Percentiles rank a stretch among this genome's conserved stretches.
These are phyloP conservation scores for Carcina quercana DNA, from an alignment of 2,888 invertebrate species.

Conservation along the genomic window DNA sequence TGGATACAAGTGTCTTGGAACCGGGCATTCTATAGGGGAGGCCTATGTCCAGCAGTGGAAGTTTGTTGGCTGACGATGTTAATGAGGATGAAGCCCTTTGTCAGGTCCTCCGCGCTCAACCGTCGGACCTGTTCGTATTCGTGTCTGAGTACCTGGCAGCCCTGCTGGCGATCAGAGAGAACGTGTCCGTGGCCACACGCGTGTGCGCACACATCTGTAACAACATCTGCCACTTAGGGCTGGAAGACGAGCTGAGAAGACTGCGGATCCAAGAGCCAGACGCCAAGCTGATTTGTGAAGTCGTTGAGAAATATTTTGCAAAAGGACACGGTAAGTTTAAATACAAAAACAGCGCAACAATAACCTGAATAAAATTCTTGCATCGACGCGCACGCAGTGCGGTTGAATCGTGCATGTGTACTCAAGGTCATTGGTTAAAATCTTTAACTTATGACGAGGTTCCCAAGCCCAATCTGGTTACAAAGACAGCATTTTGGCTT, in stretches of 20 bases:
- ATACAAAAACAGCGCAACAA: too few species aligned
- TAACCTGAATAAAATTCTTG: too few species aligned
- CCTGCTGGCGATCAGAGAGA: conserved; percentile 78
- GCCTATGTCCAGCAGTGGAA: too few species aligned
- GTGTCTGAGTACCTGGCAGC: conserved; percentile 81
- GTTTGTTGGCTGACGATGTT: too few species aligned
- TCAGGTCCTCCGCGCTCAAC: conserved; percentile 80
- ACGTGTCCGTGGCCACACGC: conserved; percentile 41
- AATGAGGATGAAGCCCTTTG: not conserved
- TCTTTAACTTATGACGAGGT: too few species aligned
- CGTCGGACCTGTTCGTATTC: conserved; percentile 76
- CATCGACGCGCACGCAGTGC: too few species aligned
- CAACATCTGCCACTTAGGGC: conserved; percentile 28
- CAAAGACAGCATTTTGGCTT: too few species aligned
- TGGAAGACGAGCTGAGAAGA: conserved; percentile 32
- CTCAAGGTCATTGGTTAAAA: too few species aligned
- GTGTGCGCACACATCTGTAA: conserved; percentile 32
- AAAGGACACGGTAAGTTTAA: conserved; percentile 27
- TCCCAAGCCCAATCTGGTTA: too few species aligned
- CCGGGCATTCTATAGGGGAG: too few species aligned
- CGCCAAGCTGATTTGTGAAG: conserved; percentile 21
- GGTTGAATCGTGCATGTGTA: too few species aligned
- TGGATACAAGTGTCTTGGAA: too few species aligned
- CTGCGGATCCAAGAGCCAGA: conserved; percentile 34
- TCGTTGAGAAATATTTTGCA: conserved; percentile 32